Conservation (phyloP, 2,797 vertebrate genomes). For the Microcaecilia unicolor region DNA sequence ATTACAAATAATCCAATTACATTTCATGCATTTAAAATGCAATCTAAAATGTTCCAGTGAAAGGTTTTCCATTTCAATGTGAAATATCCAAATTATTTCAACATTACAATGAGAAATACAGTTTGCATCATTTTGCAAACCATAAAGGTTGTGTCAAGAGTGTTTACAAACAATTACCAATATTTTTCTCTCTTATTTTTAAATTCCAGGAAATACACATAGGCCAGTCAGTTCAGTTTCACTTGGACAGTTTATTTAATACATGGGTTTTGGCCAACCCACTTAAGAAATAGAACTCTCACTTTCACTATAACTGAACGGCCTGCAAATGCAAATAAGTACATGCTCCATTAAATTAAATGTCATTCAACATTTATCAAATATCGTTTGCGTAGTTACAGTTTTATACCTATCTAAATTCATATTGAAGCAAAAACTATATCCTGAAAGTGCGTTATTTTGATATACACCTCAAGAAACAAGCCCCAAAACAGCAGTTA, state of each 20-base stretch:
- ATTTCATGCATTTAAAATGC: conserved; percentile 79
- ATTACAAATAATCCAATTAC: conserved; percentile 79
- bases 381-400: conserved; percentile 73
- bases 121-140: conserved; percentile 67
- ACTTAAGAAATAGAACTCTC: conserved; percentile 79
- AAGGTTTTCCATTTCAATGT: conserved; percentile 77
- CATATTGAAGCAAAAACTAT: conserved; percentile 83
- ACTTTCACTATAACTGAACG: conserved; percentile 74
- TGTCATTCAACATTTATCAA: conserved; percentile 85
- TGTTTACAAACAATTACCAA: conserved; percentile 59
- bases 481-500: conserved; percentile 75
- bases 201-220: conserved; percentile 68
- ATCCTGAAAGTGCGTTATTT: conserved; percentile 77
- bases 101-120: conserved; percentile 68
- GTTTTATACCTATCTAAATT: conserved; percentile 71
- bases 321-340: conserved; percentile 81
- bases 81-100: conserved; percentile 78
- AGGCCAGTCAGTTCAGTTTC: conserved; percentile 63
- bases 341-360: conserved; percentile 98
- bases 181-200: conserved; percentile 46
- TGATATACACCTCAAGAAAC: conserved; percentile 74
- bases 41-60: conserved; percentile 73
- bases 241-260: conserved; percentile 71
- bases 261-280: conserved; percentile 71
- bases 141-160: conserved; percentile 49